A percentile compares a stretch with the other conserved stretches of the same genome.
These are phyloP conservation scores for Cacoxenus indagator DNA, from an alignment of 2,888 invertebrate species.

Conservation along the genomic window DNA sequence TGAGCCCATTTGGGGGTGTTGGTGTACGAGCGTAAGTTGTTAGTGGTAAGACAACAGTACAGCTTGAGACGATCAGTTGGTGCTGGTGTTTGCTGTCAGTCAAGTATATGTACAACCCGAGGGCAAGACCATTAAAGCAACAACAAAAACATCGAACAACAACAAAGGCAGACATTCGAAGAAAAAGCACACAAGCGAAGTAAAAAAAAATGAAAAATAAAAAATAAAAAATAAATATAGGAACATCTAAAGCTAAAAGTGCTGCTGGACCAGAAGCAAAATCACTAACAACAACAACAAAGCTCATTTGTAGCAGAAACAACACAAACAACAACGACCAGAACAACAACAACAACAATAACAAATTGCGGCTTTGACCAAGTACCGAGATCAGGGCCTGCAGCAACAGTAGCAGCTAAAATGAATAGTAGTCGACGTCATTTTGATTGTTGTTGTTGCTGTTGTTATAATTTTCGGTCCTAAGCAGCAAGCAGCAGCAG, in stretches of 20 bases:
- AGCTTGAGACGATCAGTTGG: background rate
- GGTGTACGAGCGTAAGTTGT: too few species aligned
- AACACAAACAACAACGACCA: slow-evolving; percentile 1
- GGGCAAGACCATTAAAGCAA: background rate
- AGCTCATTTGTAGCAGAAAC: background rate
- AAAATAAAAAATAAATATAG: background rate
- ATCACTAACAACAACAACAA: background rate
- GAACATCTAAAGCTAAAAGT: background rate
- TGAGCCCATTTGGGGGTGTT: too few species aligned
- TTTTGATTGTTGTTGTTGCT: background rate
- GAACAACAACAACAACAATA: slow-evolving; percentile 15
- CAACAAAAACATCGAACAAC: background rate
- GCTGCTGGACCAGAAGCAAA: background rate
- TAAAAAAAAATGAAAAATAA: background rate
- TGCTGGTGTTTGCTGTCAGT: background rate
- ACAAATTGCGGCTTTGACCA: slow-evolving; percentile 3
- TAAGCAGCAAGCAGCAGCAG: background rate
- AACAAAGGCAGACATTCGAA: too few species aligned
- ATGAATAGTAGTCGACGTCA: too few species aligned
- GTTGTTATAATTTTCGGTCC: background rate
- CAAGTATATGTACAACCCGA: background rate
- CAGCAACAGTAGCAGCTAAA: background rate
- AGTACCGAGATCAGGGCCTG: slow-evolving; percentile 14
- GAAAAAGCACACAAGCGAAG: background rate
- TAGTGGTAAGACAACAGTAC: background rate